Base-by-base conservation (phyloP, 2,113 vertebrate genomes). In the Etheostoma spectabile region DNA sequence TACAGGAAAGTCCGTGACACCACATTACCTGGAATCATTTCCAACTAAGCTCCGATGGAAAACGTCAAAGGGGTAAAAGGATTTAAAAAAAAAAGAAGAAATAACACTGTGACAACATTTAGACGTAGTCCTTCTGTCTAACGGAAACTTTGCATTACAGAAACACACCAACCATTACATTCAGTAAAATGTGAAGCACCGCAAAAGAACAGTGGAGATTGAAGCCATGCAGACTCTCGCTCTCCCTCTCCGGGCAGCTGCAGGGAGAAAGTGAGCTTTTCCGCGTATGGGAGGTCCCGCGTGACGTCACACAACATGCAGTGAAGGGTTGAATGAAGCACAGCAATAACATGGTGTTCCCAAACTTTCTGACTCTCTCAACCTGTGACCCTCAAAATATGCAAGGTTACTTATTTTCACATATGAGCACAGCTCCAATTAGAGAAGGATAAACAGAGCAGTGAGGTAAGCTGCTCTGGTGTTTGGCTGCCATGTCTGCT, bases 21-120 rank as follows among this genome's bases (percentile, higher is more conserved):
- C 77, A 91, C 92, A 86, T 94, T 95, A 95, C 94, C 94, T 94
- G 92, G 48, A 84, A 78, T 88, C 78, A 93, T 38, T 91, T 73
- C 61, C 77, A 92, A 90, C 75, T 82, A 93, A 84, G 84, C 90
- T 93, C 92, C 94, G 84, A 75, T 75, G 91, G 76, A 77, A 86
- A 87, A 70, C 77, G 59, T 83, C 72, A 83, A 68, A 81, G 33
- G 79, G 24, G 64, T 59, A 70, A 90, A 52, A 74, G 16, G 42
- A 56, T 70, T 18, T 18, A 69, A 56, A 80, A 68, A 71, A 63
- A 65, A 22, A 74, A 63, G 62, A 27, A 74, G 27, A 74, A 64
- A 42, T 5, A 67, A 75, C n/a, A 56, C 7, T 57, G 45, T 64
- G 38, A 77, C 38, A 33, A 66, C 82, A 62, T 76, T 76, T 70